Evolutionary conservation across 2,113 vertebrate species (phyloP).

Genomic region (Crotalus helleri): DNA sequence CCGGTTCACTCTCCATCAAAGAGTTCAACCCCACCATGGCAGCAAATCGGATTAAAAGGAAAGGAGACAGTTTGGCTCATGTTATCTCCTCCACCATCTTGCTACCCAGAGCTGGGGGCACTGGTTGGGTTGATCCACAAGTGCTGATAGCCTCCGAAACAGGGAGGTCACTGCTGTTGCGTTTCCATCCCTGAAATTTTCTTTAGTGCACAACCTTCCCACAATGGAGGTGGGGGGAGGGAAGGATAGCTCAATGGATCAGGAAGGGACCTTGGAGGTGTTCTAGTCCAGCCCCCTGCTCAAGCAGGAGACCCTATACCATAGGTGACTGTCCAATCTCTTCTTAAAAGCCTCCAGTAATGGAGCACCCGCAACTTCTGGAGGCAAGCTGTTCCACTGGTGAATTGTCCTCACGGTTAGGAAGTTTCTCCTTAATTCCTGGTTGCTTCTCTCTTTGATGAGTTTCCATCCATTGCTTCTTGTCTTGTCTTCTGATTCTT

Average conservation of each 20-base stretch:
- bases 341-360: not conserved
- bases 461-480: too few relatives aligned
- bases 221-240: not conserved
- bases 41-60: slow-evolving; percentile 58
- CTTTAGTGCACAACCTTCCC: not conserved
- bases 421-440: too few relatives aligned
- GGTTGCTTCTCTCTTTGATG: too few relatives aligned
- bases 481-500: too few relatives aligned
- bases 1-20: slow-evolving; percentile 65
- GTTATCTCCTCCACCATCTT: slow-evolving; percentile 66
- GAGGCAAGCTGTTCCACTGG: too few relatives aligned
- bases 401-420: too few relatives aligned
- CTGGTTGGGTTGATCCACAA: slow-evolving; percentile 31
- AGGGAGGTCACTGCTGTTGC: not conserved
- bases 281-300: too few relatives aligned
- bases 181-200: not conserved
- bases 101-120: slow-evolving; percentile 64
- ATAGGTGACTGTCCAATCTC: too few relatives aligned
- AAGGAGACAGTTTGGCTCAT: slow-evolving; percentile 59
- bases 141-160: not conserved
- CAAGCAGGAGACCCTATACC: too few relatives aligned
- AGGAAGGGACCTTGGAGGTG: too few relatives aligned
- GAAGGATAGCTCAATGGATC: not conserved
- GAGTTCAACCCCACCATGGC: slow-evolving; percentile 45
- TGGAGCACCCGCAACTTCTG: not conserved